A percentile compares a stretch with the other conserved stretches of the same genome.
Evolutionary conservation across 1,140 invertebrate species (phyloP).

Genomic region (Pseudomyrmex flavicornis): DNA sequence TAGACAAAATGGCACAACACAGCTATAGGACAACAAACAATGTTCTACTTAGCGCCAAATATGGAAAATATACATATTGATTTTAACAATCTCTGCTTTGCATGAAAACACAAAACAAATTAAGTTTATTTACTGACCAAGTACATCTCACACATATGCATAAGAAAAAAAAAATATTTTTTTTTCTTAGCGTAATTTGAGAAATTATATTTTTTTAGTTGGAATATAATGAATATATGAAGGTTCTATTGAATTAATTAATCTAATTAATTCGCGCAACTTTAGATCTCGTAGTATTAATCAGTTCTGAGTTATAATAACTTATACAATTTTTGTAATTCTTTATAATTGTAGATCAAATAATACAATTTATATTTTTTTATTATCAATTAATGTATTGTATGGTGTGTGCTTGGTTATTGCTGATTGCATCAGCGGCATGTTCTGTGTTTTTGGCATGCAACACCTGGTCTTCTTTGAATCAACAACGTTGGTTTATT

Average conservation of each 20-base stretch:
- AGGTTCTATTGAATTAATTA: background rate
- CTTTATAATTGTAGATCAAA: conserved; percentile 3
- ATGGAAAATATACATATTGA: conserved; percentile 55
- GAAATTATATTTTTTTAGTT: conserved; percentile 5
- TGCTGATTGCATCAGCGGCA: conserved; percentile 83
- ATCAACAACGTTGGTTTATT: conserved; percentile 79
- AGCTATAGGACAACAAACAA: conserved; percentile 36
- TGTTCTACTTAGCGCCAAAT: conserved; percentile 37
- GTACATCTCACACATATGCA: conserved; percentile 69
- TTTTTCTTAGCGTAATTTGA: background rate
- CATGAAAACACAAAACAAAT: conserved; percentile 72
- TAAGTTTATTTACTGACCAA: conserved; percentile 69
- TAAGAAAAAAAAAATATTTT: conserved; percentile 19
- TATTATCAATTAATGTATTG: conserved; percentile 52
- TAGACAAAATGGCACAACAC: conserved; percentile 22
- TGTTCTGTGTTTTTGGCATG: conserved; percentile 84
- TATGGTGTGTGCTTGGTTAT: conserved; percentile 82
- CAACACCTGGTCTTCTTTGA: conserved; percentile 79
- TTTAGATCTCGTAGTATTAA: background rate
- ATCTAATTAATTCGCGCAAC: background rate
- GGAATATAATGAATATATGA: background rate
- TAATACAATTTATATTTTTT: conserved; percentile 21
- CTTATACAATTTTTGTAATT: conserved; percentile 21
- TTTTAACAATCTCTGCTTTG: conserved; percentile 73
- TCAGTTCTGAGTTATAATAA: background rate